Base-by-base conservation (phyloP, 1,140 invertebrate species). In the Drosophila pruinosa region DNA sequence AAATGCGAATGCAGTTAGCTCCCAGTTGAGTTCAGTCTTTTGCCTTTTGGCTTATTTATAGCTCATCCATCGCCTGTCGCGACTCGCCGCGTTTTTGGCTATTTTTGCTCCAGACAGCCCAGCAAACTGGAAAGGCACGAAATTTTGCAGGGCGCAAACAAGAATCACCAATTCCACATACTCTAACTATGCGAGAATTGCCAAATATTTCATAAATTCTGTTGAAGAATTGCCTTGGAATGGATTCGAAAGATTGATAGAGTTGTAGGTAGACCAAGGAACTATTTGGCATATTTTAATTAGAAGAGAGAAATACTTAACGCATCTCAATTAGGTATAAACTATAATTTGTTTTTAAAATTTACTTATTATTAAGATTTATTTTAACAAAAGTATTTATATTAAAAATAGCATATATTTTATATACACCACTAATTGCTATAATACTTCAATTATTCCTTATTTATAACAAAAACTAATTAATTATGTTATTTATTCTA, bases 61-160 rank as follows among this genome's bases (percentile, higher is more conserved):
- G 81, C 80, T 77, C 77, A 83, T 83, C 76, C 80, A 83, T 80
- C 77, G 80, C 63, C 80, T 85, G 77, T 81, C 75, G 73, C 75
- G 78, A 78, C 81, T 73, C 48, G 76, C 47, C 73, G 48, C 70
- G 78, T 71, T 86, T 86, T 85, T 86, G 81, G 81, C 79, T 85
- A 85, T 85, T 85, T 85, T 81, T 85, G 81, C 73, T 78, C 72
- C 78, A 64, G 62, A 72, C 63, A 54, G 21, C 48, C 1, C 1
- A 12, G 4, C 17, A 68, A 52, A 67, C 81, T 83, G 76, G 80
- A 83, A 71, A 62, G 50, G 21, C 36, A 34, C 19, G 8, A 72
- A 38, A 69, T 39, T 58, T 56, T n/a, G n/a, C n/a, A n/a, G n/a
- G n/a, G 39, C 22, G 22, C 1, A 24, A 6, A 19, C 6, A n/a